phyloP scores from a whole-genome alignment of 2,888 invertebrate genomes.

The Patella caerulea region DNA sequence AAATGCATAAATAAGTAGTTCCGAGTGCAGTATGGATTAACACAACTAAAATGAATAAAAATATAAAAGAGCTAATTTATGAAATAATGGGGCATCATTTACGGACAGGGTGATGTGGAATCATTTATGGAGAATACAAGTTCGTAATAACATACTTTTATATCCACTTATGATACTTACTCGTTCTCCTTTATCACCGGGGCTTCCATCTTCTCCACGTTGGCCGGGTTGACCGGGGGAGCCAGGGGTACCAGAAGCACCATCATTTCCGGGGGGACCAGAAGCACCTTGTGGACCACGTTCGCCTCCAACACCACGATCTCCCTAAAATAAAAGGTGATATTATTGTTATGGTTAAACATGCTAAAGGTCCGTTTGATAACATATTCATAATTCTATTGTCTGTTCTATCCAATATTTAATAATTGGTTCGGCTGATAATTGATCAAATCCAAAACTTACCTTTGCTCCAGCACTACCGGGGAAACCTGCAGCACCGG shows the following conservation, averaged over 20 bases:
- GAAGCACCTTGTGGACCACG: constrained; percentile 49
- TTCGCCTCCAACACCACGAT: constrained; percentile 51
- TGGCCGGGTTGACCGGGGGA: constrained; percentile 40
- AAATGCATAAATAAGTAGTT: constrained; percentile 63
- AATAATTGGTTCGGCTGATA: not conserved
- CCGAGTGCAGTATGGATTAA: too few relatives aligned
- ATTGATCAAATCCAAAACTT: constrained; percentile 4
- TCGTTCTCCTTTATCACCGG: constrained; percentile 54
- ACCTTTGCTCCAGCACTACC: constrained; percentile 60
- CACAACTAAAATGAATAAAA: too few relatives aligned
- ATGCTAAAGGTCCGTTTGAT: too few relatives aligned
- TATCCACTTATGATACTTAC: constrained; percentile 29
- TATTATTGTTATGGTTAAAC: too few relatives aligned
- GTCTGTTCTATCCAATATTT: not conserved
- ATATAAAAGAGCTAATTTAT: not conserved
- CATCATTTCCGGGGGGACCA: constrained; percentile 50
- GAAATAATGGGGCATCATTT: too few relatives aligned
- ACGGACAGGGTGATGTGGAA: too few relatives aligned
- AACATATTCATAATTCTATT: too few relatives aligned
- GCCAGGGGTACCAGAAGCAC: constrained; percentile 44
- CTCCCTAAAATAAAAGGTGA: constrained; percentile 40
- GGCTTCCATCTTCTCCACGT: constrained; percentile 48
- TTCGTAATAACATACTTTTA: too few relatives aligned
- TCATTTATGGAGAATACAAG: too few relatives aligned
- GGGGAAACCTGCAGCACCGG: constrained; percentile 58